Conservation (phyloP, 2,888 invertebrate genomes). For the Epistrophe grossulariae region DNA sequence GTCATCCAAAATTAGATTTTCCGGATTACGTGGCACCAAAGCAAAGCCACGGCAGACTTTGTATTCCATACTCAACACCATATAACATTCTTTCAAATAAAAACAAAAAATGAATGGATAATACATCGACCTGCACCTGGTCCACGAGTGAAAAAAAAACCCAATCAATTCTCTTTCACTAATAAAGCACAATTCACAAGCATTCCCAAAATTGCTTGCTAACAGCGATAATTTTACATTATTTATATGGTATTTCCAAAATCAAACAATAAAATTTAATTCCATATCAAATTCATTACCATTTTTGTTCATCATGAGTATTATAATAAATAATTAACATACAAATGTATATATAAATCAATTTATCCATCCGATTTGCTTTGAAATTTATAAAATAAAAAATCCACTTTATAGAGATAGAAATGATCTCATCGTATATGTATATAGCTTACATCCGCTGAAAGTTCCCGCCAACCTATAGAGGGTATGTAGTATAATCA, state of each 20-base stretch:
- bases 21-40: too few relatives aligned
- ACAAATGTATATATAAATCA: conserved; percentile 23
- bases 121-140: too few relatives aligned
- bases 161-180: neutral
- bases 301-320: neutral
- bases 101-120: too few relatives aligned
- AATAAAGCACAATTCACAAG: neutral
- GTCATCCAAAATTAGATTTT: too few relatives aligned
- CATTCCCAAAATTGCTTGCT: neutral
- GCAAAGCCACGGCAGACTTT: too few relatives aligned
- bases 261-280: conserved; percentile 13
- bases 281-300: conserved; percentile 1
- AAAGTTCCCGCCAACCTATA: conserved; percentile 58
- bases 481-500: neutral
- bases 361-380: conserved; percentile 6
- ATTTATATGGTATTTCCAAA: neutral
- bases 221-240: neutral
- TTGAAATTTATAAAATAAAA: neutral
- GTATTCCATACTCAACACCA: too few relatives aligned
- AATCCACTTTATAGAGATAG: neutral
- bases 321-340: conserved; percentile 5
- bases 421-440: neutral
- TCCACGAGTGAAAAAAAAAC: too few relatives aligned
- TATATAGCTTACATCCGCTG: conserved; percentile 15
- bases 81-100: too few relatives aligned